Evolutionary conservation across 2,888 invertebrate species (phyloP), one percentile per base, ranked within the genome.

Genomic region (Heterodera filipjevi): DNA sequence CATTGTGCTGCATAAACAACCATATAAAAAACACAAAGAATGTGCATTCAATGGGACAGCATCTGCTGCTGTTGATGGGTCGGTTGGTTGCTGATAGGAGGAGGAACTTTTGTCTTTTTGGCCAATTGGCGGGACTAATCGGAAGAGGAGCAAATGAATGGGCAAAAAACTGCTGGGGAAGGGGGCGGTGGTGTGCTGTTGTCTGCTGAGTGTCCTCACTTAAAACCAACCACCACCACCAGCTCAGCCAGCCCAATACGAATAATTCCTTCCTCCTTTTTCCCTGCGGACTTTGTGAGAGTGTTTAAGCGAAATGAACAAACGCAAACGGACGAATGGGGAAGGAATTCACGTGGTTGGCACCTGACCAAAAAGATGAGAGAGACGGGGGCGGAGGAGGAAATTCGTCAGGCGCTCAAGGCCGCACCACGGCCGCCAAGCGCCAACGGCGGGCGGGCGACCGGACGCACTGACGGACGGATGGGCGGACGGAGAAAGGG

Each of bases 311-410:
- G 59, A 59, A 59, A 59, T 59, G 59, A 59, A 59, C 59, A 59
- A 59, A 59, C 59, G 59, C 10, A 27, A 49, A 19, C 10, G 59
- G 27, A 59, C 22, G 59, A 27, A 59, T 59, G 27, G 68, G 19
- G 35, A 32, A 12, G 32, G 68, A 68, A 75, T 75, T 75, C 75
- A 75, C 75, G 75, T 75, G 75, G 44, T 75, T 75, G 75, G 75
- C 75, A 75, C 44, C 75, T 75, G 75, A 64, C 75, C 75, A 75
- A 75, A 74, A 66, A 73, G 35, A 73, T 27, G 35, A 49, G 59
- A 49, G 59, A 22, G 59, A 27, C 12, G 59, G 27, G 27, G 49
- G 59, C 49, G 49, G 59, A 59, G 59, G 59, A 53, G 53, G 53
- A 53, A 59, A 59, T 59, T 59, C 59, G 59, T 59, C 59, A 59